Percentiles rank a stretch among this genome's conserved stretches.
These are phyloP conservation scores for Entomobrya proxima DNA, from an alignment of 2,888 invertebrate genomes.

Conservation along the genomic window DNA sequence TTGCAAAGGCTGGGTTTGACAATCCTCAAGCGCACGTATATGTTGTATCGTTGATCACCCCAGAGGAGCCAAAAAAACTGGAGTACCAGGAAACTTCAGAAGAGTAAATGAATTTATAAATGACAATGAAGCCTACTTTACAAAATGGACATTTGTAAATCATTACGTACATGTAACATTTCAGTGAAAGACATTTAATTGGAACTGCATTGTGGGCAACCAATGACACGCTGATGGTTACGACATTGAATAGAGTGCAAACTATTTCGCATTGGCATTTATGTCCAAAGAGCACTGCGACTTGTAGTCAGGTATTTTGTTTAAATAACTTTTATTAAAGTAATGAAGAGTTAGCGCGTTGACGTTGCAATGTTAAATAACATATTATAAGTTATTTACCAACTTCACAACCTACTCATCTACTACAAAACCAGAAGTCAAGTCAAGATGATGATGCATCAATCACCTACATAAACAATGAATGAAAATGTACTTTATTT, in stretches of 20 bases:
- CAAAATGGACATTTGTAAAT: neutral
- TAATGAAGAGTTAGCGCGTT: too few relatives aligned
- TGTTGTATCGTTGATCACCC: conserved; percentile 49
- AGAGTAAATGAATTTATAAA: conserved; percentile 30
- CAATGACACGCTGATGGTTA: conserved; percentile 83
- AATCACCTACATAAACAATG: too few relatives aligned
- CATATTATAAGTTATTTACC: too few relatives aligned
- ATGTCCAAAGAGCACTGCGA: neutral
- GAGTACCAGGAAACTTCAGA: neutral
- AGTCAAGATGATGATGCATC: too few relatives aligned
- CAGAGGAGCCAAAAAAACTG: neutral
- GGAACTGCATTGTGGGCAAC: conserved; percentile 85
- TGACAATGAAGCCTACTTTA: neutral
- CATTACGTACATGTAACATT: too few relatives aligned
- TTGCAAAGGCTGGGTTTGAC: conserved; percentile 47
- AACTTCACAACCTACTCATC: too few relatives aligned
- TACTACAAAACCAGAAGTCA: too few relatives aligned
- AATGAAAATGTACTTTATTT: neutral
- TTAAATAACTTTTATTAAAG: neutral
- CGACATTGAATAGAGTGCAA: conserved; percentile 94
- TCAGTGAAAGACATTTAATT: conserved; percentile 74
- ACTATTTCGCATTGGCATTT: conserved; percentile 82
- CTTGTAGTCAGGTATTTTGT: neutral
- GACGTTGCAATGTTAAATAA: too few relatives aligned
- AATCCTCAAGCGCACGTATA: conserved; percentile 52